Percentiles rank a stretch among this genome's conserved stretches.
These are phyloP conservation scores for Troides helena DNA, from an alignment of 2,888 invertebrate species.

Conservation along the genomic window DNA sequence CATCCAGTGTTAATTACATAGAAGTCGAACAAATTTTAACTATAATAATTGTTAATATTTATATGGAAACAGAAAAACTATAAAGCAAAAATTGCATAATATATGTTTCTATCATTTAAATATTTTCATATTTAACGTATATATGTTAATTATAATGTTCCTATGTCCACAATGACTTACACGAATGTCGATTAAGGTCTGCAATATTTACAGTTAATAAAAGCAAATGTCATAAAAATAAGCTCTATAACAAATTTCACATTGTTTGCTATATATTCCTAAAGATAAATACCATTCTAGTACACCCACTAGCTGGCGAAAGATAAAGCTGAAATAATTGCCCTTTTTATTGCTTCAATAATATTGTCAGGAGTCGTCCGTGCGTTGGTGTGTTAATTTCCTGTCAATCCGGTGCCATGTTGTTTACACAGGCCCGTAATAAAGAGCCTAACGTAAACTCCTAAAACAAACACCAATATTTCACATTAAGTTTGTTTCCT, in stretches of 20 bases:
- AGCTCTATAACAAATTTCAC: not conserved
- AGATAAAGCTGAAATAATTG: slow-evolving; percentile 13
- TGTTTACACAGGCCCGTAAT: slow-evolving; percentile 56
- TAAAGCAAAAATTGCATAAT: too few relatives aligned
- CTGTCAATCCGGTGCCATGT: slow-evolving; percentile 37
- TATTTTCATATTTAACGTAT: too few relatives aligned
- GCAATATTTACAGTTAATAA: too few relatives aligned
- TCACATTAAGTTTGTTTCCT: slow-evolving; percentile 55
- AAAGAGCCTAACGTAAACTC: slow-evolving; percentile 51
- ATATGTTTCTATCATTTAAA: too few relatives aligned
- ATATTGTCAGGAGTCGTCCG: slow-evolving; percentile 21
- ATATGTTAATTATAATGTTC: too few relatives aligned
- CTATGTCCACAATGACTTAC: too few relatives aligned
- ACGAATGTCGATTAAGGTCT: too few relatives aligned
- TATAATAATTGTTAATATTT: too few relatives aligned
- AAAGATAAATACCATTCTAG: not conserved
- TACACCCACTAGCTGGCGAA: not conserved
- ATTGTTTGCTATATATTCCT: not conserved
- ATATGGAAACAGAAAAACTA: too few relatives aligned
- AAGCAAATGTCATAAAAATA: too few relatives aligned
- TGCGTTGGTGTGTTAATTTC: slow-evolving; percentile 44
- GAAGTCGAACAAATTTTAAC: too few relatives aligned
- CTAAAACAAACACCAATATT: slow-evolving; percentile 59
- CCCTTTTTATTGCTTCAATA: slow-evolving; percentile 23
- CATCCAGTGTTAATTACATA: too few relatives aligned